Evolutionary conservation across 2,888 invertebrate species (phyloP).

Genomic region (Trissolcus brochymenae): DNA sequence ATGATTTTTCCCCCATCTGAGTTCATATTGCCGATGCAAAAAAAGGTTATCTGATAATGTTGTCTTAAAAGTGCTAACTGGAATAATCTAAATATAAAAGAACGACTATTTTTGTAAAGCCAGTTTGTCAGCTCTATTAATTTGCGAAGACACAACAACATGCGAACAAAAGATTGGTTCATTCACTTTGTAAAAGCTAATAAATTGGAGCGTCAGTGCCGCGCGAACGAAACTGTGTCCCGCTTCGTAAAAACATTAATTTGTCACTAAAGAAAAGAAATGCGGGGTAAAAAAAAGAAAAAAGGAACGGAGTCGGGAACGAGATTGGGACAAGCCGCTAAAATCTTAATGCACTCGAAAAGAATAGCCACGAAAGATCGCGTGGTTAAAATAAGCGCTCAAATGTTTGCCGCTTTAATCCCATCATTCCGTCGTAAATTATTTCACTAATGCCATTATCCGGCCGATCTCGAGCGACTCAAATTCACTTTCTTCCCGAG

Average conservation of each 20-base stretch:
- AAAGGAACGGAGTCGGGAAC: slow-evolving; percentile 13
- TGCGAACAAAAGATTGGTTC: slow-evolving; percentile 47
- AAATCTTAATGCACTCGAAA: slow-evolving; percentile 60
- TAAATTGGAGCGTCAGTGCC: slow-evolving; percentile 53
- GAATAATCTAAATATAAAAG: not conserved
- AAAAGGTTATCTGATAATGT: slow-evolving; percentile 40
- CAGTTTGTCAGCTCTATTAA: slow-evolving; percentile 39
- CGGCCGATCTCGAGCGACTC: slow-evolving; percentile 46
- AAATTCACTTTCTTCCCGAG: slow-evolving; percentile 31
- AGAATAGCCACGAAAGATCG: slow-evolving; percentile 55
- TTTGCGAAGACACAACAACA: slow-evolving; percentile 57
- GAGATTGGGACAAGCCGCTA: slow-evolving; percentile 54
- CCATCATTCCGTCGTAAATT: slow-evolving; percentile 57
- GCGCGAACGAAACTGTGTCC: slow-evolving; percentile 33
- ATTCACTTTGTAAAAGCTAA: slow-evolving; percentile 48
- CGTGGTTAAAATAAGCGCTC: slow-evolving; percentile 58
- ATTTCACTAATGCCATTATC: slow-evolving; percentile 58
- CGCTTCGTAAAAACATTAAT: slow-evolving; percentile 55
- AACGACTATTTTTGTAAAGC: slow-evolving; percentile 31
- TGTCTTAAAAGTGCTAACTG: slow-evolving; percentile 3
- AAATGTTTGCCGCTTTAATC: slow-evolving; percentile 55
- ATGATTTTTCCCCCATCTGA: slow-evolving; percentile 34
- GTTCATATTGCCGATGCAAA: slow-evolving; percentile 40
- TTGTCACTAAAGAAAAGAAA: slow-evolving; percentile 40
- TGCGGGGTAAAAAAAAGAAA: slow-evolving; percentile 15